Percentiles rank a stretch among this genome's conserved stretches.
Conservation (phyloP, 1,140 invertebrate species). For the Cydia strobilella region DNA sequence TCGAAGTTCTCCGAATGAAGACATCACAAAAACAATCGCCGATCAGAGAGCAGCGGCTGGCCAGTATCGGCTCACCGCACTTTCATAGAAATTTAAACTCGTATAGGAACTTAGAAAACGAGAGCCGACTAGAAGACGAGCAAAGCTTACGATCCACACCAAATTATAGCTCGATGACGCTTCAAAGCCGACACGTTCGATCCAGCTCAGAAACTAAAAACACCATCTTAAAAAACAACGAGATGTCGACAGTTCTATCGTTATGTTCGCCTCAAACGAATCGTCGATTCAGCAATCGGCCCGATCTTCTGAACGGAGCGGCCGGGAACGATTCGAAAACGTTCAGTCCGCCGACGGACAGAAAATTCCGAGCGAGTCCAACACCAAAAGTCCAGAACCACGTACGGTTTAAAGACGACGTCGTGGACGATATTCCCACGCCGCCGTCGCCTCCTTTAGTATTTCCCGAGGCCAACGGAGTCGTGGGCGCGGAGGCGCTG, state of each 20-base stretch:
- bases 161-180: slow-evolving; percentile 75
- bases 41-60: slow-evolving; percentile 74
- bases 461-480: slow-evolving; percentile 77
- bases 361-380: slow-evolving; percentile 64
- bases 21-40: slow-evolving; percentile 70
- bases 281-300: slow-evolving; percentile 71
- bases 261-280: slow-evolving; percentile 80
- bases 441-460: slow-evolving; percentile 74
- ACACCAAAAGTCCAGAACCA: slow-evolving; percentile 71
- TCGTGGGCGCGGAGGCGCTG: slow-evolving; percentile 82
- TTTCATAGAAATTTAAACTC: slow-evolving; percentile 80
- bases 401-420: slow-evolving; percentile 76
- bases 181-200: slow-evolving; percentile 71
- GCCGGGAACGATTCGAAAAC: slow-evolving; percentile 56
- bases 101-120: slow-evolving; percentile 78
- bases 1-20: slow-evolving; percentile 80
- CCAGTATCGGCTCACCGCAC: slow-evolving; percentile 81
- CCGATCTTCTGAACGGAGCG: slow-evolving; percentile 67
- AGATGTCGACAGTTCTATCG: slow-evolving; percentile 74
- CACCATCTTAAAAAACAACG: slow-evolving; percentile 75
- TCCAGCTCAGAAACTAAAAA: slow-evolving; percentile 77
- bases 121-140: slow-evolving; percentile 67
- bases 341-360: slow-evolving; percentile 60
- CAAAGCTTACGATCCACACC: slow-evolving; percentile 65
- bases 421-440: slow-evolving; percentile 72